Percentiles rank a stretch among this genome's conserved stretches.
These are phyloP conservation scores for Perca flavescens DNA, from an alignment of 2,113 vertebrate genomes.

Conservation along the genomic window DNA sequence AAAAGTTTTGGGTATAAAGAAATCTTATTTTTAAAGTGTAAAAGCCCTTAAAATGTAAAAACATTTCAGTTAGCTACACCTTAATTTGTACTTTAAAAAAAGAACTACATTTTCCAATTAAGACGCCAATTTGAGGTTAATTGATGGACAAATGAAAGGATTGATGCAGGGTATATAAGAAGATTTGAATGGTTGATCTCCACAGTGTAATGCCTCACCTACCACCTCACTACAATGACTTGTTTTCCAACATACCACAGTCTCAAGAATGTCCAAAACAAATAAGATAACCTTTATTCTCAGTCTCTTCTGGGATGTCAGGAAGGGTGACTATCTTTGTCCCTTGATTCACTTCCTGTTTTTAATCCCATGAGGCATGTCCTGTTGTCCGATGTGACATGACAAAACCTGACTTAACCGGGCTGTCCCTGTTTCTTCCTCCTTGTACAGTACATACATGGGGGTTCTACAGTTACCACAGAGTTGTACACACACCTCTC, in stretches of 20 bases:
- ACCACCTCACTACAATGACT: not conserved
- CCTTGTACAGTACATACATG: too few relatives aligned
- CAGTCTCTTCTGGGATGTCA: not conserved
- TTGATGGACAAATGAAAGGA: too few relatives aligned
- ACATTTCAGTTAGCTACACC: too few relatives aligned
- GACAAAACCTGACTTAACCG: slow-evolving; percentile 11
- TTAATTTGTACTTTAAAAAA: too few relatives aligned
- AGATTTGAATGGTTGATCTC: too few relatives aligned
- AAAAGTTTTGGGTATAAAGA: too few relatives aligned
- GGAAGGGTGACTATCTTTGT: slow-evolving; percentile 6
- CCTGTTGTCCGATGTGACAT: not conserved
- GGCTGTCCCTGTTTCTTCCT: not conserved
- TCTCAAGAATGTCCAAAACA: not conserved
- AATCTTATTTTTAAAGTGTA: too few relatives aligned
- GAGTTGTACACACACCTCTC: not conserved
- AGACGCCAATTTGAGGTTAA: too few relatives aligned
- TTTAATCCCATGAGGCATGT: not conserved
- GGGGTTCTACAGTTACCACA: not conserved
- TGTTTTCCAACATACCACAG: slow-evolving; percentile 7
- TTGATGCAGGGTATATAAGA: too few relatives aligned
- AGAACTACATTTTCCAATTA: too few relatives aligned
- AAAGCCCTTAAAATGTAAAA: too few relatives aligned
- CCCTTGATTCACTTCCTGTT: slow-evolving; percentile 54
- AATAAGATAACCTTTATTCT: not conserved
- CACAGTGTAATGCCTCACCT: not conserved